Conservation (phyloP, 2,113 vertebrate genomes). For the Sarotherodon lohbergeri region DNA sequence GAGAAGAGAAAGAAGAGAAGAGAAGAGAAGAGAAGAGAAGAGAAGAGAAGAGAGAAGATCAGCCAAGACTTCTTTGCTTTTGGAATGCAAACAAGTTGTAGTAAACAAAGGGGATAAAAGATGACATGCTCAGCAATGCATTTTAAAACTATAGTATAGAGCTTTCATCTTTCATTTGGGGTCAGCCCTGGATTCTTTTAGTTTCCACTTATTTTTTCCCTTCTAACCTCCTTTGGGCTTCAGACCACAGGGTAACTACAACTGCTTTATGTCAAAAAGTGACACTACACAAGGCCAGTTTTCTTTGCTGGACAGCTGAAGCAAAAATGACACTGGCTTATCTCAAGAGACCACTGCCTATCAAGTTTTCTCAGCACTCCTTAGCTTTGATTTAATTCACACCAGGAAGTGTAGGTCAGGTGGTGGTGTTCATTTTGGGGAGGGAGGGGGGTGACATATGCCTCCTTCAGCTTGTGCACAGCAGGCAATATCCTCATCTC, state of each 20-base stretch:
- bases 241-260: neutral
- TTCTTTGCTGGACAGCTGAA: neutral
- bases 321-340: conserved; percentile 3
- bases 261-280: neutral
- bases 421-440: neutral
- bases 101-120: neutral
- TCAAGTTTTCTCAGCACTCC: conserved; percentile 24
- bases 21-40: neutral
- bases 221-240: neutral
- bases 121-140: neutral
- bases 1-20: neutral
- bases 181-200: neutral
- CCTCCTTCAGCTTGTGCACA: conserved; percentile 31
- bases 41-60: neutral
- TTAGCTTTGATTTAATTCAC: conserved; percentile 59
- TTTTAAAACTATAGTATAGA: neutral
- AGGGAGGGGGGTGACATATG: conserved; percentile 33
- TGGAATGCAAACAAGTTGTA: neutral
- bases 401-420: conserved; percentile 56
- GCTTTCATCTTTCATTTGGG: neutral
- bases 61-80: neutral
- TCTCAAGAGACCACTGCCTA: conserved; percentile 32
- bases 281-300: neutral
- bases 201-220: neutral
- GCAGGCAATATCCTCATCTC: conserved; percentile 55